Evolutionary conservation across 1,140 invertebrate species (phyloP), one percentile per base, ranked within the genome.

Genomic region (Drosophila yakuba): DNA sequence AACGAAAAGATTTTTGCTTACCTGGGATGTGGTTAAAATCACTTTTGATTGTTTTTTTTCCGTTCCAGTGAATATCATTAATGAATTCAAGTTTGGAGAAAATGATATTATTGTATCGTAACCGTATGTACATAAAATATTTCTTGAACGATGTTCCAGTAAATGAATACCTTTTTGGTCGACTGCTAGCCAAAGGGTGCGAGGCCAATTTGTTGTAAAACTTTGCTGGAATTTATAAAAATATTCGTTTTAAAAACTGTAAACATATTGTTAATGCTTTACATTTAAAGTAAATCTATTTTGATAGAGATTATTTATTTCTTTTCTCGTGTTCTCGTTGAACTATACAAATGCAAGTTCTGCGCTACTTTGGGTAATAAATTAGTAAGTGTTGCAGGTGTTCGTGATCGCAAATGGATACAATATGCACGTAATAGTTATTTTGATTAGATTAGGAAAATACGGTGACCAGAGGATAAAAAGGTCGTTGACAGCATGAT

Each of bases 161-260:
- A 99, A 93, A 91, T 98, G 97, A 56, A 99, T 94, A n/a, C 98
- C 98, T 80, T 94, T 95, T 92, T 98, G 97, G 93, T 98, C 97
- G 4, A 99, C 96, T 11, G 97, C 97, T 48, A 99, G 93, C 97
- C 98, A 98, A 5, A 99, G 93, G 20, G 96, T 94, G 66, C 96
- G 93, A 62, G 98, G 98, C 97, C 98, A 98, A 91, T 98, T 98
- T 11, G 97, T 98, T 2, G 98, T 98, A 91, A 98, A 98, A 15
- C 97, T 98, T 96, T 99, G 98, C 90, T 91, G 11, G 17, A 81
- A 78, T 38, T 45, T 14, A 25, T 28, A 25, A 12, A 11, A 20
- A 45, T 11, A 45, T 0, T 45, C 23, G 28, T 8, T 32, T 32
- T 8, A 32, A 2, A 32, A 32, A 32, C 32, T 10, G 2, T 2